Base-by-base conservation (phyloP, 1,140 invertebrate genomes). In the Aphelenchoides besseyi region DNA sequence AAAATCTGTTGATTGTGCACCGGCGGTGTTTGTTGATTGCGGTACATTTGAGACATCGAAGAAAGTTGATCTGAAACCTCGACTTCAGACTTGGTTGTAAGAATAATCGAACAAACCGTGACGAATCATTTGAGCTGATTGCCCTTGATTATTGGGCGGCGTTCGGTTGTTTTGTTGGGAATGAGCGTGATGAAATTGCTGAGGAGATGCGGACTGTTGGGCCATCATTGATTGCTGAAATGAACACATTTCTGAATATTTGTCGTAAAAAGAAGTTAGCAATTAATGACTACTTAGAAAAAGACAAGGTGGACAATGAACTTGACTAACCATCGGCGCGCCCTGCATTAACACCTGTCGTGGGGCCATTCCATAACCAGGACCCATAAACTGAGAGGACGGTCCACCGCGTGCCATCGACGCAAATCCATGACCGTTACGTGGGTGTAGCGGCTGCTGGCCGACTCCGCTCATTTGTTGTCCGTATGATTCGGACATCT, bases 391-490 rank as follows among this genome's bases (percentile, higher is more conserved):
- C 5, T 33, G 5, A 18, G 5, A 5, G 18, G 55, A 33, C 55
- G 18, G 5, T 18, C 55, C 18, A 8, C 5, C 55, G 26, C 23
- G 5, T 23, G 5, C 5, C 55, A 59, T 59, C 5, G 55, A 33
- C 55, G 18, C 18, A 8, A 8, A 23, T 59, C 18, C 5, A 33
- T 29, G 55, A 5, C 5, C 5, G 55, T 8, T 41, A n/a, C 26
- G 5, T 23, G 5, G 55, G 18, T 59, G 5, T 23, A 18, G 26
- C 12, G 5, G 55, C 23, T 28, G 55, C 18, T 59, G 55, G 55
- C 18, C 5, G 55, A 48, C 41, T 48, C 55, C 55, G 18, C 55
- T 59, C 55, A 59, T 59, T 59, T 48, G n/a, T n/a, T n/a, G 41
- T 23, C 41, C 41, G 41, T 48, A 48, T 23, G 41, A 48, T 16